phyloP scores from a whole-genome alignment of 1,140 invertebrate species.

The Paraescarpia echinospica region DNA sequence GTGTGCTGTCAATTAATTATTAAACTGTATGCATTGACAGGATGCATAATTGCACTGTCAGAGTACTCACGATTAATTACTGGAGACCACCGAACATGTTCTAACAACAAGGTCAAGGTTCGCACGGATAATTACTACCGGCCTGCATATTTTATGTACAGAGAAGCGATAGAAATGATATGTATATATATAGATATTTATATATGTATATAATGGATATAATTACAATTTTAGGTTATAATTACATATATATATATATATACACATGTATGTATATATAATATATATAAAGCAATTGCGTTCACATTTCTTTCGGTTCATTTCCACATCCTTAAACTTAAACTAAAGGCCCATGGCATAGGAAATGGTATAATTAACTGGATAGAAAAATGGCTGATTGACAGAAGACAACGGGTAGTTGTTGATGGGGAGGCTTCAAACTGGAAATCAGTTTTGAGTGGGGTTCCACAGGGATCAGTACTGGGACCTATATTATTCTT shows the following conservation, averaged over 20 bases:
- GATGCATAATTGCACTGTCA: neutral
- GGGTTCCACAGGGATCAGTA: no score
- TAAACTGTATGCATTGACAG: neutral
- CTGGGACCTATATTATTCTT: no score
- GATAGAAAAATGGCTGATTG: no score
- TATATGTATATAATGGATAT: neutral
- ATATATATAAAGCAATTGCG: neutral
- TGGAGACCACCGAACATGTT: neutral
- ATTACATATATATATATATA: neutral
- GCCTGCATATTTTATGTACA: neutral
- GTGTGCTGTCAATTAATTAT: neutral
- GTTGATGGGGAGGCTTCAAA: no score
- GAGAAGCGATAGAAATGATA: neutral
- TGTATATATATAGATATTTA: neutral
- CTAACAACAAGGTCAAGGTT: neutral
- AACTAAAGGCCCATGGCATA: no score
- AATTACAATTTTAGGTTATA: neutral
- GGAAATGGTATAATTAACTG: no score
- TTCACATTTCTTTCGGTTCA: no score
- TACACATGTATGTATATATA: neutral
- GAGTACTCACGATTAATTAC: neutral
- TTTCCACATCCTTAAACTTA: no score
- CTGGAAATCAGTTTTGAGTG: no score
- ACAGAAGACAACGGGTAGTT: no score
- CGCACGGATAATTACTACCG: neutral